Evolutionary conservation across 2,888 invertebrate genomes (phyloP).

Genomic region (Mayetiola destructor): DNA sequence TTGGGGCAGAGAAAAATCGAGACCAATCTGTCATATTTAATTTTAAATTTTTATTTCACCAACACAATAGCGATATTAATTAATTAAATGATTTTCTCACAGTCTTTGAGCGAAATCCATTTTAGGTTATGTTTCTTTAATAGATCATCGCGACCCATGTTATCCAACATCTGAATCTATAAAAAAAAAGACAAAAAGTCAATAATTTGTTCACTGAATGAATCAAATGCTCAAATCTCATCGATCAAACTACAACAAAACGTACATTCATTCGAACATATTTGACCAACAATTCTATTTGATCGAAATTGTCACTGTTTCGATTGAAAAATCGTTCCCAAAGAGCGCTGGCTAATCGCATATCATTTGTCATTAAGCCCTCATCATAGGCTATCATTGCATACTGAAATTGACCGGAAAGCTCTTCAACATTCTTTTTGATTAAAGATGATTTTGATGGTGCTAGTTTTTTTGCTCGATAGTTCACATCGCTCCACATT

Average conservation of each 20-base stretch:
- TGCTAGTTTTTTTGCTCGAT: conserved; percentile 56
- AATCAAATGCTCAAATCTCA: background rate
- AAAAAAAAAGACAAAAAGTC: conserved; percentile 33
- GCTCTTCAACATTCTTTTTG: conserved; percentile 45
- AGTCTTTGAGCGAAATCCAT: conserved; percentile 34
- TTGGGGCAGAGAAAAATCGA: no score
- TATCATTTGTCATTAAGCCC: conserved; percentile 62
- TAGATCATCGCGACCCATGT: conserved; percentile 41
- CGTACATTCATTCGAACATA: conserved; percentile 65
- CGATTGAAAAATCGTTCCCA: conserved; percentile 71
- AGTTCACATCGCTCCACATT: conserved; percentile 69
- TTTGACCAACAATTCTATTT: conserved; percentile 54
- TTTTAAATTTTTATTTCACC: no score
- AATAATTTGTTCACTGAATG: background rate
- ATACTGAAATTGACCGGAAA: conserved; percentile 72
- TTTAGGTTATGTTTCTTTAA: conserved; percentile 41
- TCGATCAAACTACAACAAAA: background rate
- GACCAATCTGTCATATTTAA: no score
- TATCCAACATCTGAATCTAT: conserved; percentile 25
- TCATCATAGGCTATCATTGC: conserved; percentile 76
- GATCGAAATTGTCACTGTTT: conserved; percentile 45
- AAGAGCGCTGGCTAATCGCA: conserved; percentile 60
- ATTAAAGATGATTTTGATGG: conserved; percentile 46
- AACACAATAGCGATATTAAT: no score
- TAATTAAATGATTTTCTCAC: no score